These are phyloP conservation scores for Drosophila teissieri DNA, from an alignment of 1,140 invertebrate species.

Conservation along the genomic window DNA sequence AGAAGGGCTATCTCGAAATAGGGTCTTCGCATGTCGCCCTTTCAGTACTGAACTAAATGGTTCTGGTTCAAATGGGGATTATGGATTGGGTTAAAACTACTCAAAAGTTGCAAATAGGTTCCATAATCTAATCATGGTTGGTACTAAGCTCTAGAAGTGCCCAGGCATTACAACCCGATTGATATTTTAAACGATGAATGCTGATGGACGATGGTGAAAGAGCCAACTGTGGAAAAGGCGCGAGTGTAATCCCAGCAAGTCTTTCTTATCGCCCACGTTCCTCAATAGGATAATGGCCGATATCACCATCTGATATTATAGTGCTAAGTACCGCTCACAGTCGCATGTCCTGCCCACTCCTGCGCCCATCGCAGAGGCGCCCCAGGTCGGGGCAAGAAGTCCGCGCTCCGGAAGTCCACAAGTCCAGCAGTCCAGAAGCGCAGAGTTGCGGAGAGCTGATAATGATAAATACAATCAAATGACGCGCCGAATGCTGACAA, in stretches of 20 bases:
- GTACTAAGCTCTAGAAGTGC: too few relatives aligned
- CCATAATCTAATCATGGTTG: too few relatives aligned
- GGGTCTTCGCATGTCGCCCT: too few relatives aligned
- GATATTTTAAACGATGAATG: too few relatives aligned
- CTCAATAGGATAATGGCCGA: background rate
- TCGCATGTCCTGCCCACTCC: background rate
- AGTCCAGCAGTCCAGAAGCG: too few relatives aligned
- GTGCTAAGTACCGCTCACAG: background rate
- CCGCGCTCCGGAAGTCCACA: background rate
- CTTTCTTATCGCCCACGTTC: background rate
- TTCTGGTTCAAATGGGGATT: too few relatives aligned
- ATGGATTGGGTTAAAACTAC: too few relatives aligned
- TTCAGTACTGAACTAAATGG: too few relatives aligned
- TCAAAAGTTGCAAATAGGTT: too few relatives aligned
- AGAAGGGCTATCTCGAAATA: too few relatives aligned
- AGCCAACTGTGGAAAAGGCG: background rate
- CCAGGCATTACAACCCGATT: too few relatives aligned
- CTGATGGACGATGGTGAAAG: too few relatives aligned
- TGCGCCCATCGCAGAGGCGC: background rate
- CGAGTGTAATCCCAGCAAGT: background rate
- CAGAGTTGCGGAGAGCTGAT: conserved; percentile 42
- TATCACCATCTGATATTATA: conserved; percentile 7
- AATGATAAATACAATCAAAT: conserved; percentile 82
- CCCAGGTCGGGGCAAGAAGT: background rate
- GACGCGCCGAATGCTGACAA: conserved; percentile 72